Base-by-base conservation (phyloP, 1,140 invertebrate genomes). In the Drosophila aff. region DNA sequence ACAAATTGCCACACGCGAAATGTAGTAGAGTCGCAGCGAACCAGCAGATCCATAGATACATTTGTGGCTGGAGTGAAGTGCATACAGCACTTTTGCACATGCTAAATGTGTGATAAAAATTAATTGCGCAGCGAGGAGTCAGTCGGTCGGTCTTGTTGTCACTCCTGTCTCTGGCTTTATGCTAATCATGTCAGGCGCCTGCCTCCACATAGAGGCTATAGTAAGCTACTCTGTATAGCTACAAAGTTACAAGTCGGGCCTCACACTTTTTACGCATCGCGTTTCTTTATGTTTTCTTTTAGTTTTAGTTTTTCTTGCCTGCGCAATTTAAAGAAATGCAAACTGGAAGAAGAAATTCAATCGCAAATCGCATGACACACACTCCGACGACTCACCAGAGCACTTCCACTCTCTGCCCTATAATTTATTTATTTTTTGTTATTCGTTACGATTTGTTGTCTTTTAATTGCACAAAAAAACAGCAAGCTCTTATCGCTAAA, bases 91-190 rank as follows among this genome's bases (percentile, higher is more conserved):
- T 28, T 82, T 79, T 82, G 83, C 82, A 85, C 80, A 87, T 83
- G 83, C 68, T 68, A 85, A 91, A 87, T 81, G 83, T 91, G 83
- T 87, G 89, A 91, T 91, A 91, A 91, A 91, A 91, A 91, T 91
- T 91, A 91, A 91, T 91, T 91, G 89, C 89, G 87, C 87, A 91
- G 87, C 72, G 73, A 16, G 16, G 52, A 44, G 43, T 46, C 44
- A 49, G 47, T n/a, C 16, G 28, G 49, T 52, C 28, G 11, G 28
- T 61, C 38, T 59, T 67, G 67, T 68, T 64, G 67, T 68, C 44
- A 59, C 82, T 78, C 52, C 52, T 38, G 52, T 71, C 74, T 49
- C 43, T 47, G 55, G 66, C 75, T 76, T 82, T 86, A 86, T 86
- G 83, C 67, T 86, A 86, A 89, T 86, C 83, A 74, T 71, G 66